Percentiles rank a stretch among this genome's conserved stretches.
Conservation (phyloP, 2,888 invertebrate genomes). For the Blera fallax region DNA sequence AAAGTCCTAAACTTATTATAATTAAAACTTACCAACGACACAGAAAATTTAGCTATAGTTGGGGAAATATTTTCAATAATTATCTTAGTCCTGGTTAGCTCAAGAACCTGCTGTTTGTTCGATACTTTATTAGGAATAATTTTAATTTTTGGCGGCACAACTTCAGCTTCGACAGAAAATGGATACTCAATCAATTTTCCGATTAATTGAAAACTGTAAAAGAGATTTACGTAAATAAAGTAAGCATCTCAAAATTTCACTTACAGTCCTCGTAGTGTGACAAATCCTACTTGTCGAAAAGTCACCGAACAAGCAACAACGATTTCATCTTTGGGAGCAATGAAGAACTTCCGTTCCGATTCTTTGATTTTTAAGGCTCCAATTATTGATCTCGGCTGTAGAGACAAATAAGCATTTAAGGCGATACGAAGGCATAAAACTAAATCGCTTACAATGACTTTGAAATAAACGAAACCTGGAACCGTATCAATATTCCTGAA, state of each 20-base stretch:
- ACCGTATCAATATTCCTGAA: slow-evolving; percentile 76
- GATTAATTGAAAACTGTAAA: slow-evolving; percentile 76
- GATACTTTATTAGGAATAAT: slow-evolving; percentile 71
- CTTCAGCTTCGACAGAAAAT: slow-evolving; percentile 76
- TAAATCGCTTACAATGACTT: slow-evolving; percentile 76
- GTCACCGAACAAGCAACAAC: slow-evolving; percentile 74
- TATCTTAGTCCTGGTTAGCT: slow-evolving; percentile 73
- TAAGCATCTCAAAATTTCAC: not conserved
- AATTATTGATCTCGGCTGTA: slow-evolving; percentile 70
- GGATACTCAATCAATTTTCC: slow-evolving; percentile 75
- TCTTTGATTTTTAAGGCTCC: slow-evolving; percentile 76
- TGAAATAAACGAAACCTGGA: slow-evolving; percentile 78
- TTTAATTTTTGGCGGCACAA: slow-evolving; percentile 76
- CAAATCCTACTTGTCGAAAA: slow-evolving; percentile 75
- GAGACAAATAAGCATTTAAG: not conserved
- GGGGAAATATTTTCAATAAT: slow-evolving; percentile 78
- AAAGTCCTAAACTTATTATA: no score
- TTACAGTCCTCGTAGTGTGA: slow-evolving; percentile 76
- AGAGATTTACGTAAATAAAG: not conserved
- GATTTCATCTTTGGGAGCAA: slow-evolving; percentile 65
- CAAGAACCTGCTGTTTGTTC: slow-evolving; percentile 74
- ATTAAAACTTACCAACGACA: slow-evolving; percentile 77
- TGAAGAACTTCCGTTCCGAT: slow-evolving; percentile 76
- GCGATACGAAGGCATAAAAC: not conserved
- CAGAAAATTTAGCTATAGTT: slow-evolving; percentile 75